A percentile compares a stretch with the other conserved stretches of the same genome.
Evolutionary conservation across 1,140 invertebrate species (phyloP).

Genomic region (Diorhabda elongata): DNA sequence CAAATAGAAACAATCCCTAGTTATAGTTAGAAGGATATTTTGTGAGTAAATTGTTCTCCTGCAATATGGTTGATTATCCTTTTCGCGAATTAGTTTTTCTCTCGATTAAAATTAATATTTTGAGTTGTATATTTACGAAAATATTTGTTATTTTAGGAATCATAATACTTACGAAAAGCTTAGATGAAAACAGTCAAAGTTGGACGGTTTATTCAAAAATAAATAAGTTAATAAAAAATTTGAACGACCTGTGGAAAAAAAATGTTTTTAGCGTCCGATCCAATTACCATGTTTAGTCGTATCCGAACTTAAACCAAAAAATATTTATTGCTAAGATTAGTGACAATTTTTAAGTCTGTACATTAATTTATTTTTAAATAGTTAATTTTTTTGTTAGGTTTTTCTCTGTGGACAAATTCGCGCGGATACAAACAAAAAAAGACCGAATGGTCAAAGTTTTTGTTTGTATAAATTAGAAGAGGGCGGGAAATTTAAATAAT

Average conservation of each 20-base stretch:
- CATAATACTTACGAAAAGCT: constrained; percentile 15
- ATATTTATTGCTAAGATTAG: constrained; percentile 17
- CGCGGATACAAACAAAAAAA: too few relatives aligned
- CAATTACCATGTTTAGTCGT: constrained; percentile 17
- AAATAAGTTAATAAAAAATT: neutral
- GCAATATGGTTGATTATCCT: too few relatives aligned
- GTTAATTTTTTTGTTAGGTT: constrained; percentile 7
- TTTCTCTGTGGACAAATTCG: constrained; percentile 6
- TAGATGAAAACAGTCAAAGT: constrained; percentile 13
- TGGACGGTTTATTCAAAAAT: constrained; percentile 16
- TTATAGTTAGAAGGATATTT: too few relatives aligned
- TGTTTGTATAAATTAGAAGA: too few relatives aligned
- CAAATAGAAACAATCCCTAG: too few relatives aligned
- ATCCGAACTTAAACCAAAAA: constrained; percentile 14
- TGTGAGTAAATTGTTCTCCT: too few relatives aligned
- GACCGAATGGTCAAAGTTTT: too few relatives aligned
- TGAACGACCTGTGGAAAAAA: constrained; percentile 16
- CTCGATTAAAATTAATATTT: neutral
- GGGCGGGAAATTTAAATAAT: too few relatives aligned
- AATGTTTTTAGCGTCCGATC: constrained; percentile 7
- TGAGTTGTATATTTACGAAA: neutral
- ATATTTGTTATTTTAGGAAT: constrained; percentile 18
- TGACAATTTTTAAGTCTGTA: constrained; percentile 15
- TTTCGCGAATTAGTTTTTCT: too few relatives aligned
- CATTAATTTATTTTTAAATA: constrained; percentile 12